Percentiles rank a stretch among this genome's conserved stretches.
phyloP scores from a whole-genome alignment of 2,888 invertebrate species.

The Callinectes sapidus region DNA sequence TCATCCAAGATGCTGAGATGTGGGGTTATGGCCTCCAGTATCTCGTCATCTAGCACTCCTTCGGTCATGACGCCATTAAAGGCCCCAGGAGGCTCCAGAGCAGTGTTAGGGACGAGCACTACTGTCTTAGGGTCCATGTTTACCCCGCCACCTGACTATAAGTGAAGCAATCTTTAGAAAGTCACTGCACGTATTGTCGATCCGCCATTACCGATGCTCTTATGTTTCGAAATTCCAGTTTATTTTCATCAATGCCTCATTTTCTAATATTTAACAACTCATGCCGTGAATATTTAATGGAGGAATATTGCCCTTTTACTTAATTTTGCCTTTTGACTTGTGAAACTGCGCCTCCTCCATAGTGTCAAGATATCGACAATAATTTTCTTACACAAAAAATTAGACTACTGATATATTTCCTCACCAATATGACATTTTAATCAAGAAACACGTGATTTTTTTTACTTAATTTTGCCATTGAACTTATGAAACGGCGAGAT shows the following conservation, averaged over 20 bases:
- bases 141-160: conserved; percentile 65
- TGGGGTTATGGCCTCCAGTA: conserved; percentile 54
- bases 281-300: background rate
- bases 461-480: too few relatives aligned
- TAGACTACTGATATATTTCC: too few relatives aligned
- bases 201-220: background rate
- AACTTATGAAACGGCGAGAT: background rate
- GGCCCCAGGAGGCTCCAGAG: background rate
- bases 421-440: too few relatives aligned
- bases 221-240: background rate
- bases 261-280: background rate
- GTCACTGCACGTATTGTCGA: background rate
- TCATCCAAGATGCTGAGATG: conserved; percentile 48
- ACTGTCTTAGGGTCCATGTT: conserved; percentile 62
- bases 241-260: background rate
- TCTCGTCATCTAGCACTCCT: conserved; percentile 55
- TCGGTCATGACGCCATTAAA: conserved; percentile 34
- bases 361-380: too few relatives aligned
- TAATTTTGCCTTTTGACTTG: background rate
- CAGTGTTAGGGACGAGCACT: background rate
- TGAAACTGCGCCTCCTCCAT: too few relatives aligned
- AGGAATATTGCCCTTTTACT: background rate
- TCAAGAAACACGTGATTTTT: too few relatives aligned
- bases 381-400: too few relatives aligned
- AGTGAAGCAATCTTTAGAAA: background rate